Base-by-base conservation (phyloP, 2,888 invertebrate genomes). In the Shargacucullia verbasci region DNA sequence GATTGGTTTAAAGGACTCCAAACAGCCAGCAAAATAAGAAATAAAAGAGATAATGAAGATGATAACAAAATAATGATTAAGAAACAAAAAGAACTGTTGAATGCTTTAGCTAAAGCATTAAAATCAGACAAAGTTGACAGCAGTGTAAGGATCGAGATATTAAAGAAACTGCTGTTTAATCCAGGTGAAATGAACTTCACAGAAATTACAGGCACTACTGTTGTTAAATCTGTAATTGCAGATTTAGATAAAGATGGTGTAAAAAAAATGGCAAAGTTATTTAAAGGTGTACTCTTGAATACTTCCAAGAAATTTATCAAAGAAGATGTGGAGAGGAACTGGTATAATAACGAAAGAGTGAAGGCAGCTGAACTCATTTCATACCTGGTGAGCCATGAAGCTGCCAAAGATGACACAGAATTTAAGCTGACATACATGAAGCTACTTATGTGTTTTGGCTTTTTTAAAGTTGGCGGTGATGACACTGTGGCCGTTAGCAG, bases 141-240 rank as follows among this genome's bases (percentile, higher is more conserved):
- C 33, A 89, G 92, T 70, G 88, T 92, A 0, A 95, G 95, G 82
- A 88, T 97, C 1, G 88, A 91, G 8, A 92, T 95, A 4, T 83
- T 97, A 34, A 95, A 95, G 55, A 96, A 95, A 74, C 83, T 97
- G 0, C 88, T 97, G 9, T 94, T 96, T 40, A 91, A 95, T 80
- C 96, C 97, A 0, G 97, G 97, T 3, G 95, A 96, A 76, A 95
- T 97, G 60, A 95, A 96, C 85, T 96, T 97, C 63, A 96, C 97
- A 77, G 96, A 96, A 87, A 95, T 95, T 29, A 96, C 96, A 14
- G 95, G 95, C 10, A 95, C 95, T 11, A 95, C 95, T 73, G 83
- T 96, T 41, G 87, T 96, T 0, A 96, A 96, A 80, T 94, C 95
- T 48, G 92, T 97, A 9, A 95, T 95, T n/a, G 88, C 92, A 0